Evolutionary conservation across 2,888 invertebrate genomes (phyloP), one percentile per base, ranked within the genome.

Genomic region (Apomyelois bistriatella): DNA sequence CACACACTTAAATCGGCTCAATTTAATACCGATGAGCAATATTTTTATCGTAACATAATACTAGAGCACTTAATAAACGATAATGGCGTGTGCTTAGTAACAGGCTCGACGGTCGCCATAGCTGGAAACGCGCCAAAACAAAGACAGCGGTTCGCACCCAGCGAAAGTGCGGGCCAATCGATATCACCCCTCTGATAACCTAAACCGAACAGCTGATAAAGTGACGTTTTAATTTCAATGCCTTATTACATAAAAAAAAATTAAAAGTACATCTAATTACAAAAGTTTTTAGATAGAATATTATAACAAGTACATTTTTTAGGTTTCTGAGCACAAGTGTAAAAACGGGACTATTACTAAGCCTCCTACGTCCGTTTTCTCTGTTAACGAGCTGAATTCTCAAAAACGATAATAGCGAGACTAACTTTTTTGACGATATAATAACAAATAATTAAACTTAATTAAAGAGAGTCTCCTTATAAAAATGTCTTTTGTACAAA

Each of bases 51-150:
- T 32, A 50, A 50, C 41, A 32, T 16, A 50, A 50, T 5, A 16
- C 32, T 16, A 50, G 15, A 40, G 41, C 40, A 43, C 43, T 42
- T 51, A 48, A 37, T 37, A 47, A 22, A 32, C 48, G 9, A 52
- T 57, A 58, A 57, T 48, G 50, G 58, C 48, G 48, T 63, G 59
- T 66, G 62, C 79, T 70, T 77, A 72, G 77, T 70, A 77, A 77
- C 79, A 72, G 64, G 65, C 66, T 70, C 53, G 57, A 53, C 54
- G 60, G 70, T 69, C 70, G 66, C 73, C 62, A 70, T 70, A 58
- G 56, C 77, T 87, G 85, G 85, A 78, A 58, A 56, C 56, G 60
- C 71, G 86, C 86, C 87, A 87, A 85, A 79, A 78, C 74, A 78
- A 76, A 76, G 74, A 52, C 52, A 56, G 64, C 61, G 68, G 63